Conservation (phyloP, 2,797 vertebrate genomes). For the Chloroceryle inda region DNA sequence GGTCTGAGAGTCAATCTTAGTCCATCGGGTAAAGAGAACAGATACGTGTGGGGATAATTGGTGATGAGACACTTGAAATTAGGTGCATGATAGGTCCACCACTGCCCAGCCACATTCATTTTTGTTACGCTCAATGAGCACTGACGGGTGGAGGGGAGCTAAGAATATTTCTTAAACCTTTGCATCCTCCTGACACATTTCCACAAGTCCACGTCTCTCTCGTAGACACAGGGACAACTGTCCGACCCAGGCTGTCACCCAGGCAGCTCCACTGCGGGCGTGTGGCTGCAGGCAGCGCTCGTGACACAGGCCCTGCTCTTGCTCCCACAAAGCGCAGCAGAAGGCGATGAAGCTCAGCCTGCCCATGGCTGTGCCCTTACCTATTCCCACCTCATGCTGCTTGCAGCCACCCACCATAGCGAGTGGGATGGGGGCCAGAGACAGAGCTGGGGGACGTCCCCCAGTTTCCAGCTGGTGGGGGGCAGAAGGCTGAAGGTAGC, state of each 20-base stretch:
- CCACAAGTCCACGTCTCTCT: not conserved
- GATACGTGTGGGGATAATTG: conserved; percentile 32
- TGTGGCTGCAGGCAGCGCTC: not conserved
- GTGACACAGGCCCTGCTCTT: fast-evolving
- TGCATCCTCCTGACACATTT: conserved; percentile 46
- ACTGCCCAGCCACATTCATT: conserved; percentile 14
- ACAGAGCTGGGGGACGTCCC: not conserved
- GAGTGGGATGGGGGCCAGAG: not conserved
- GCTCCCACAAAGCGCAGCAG: not conserved
- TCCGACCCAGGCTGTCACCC: conserved; percentile 11
- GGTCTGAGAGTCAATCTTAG: conserved; percentile 49
- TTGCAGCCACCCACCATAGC: not conserved
- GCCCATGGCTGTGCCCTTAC: not conserved
- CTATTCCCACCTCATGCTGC: not conserved
- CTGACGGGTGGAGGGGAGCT: not conserved
- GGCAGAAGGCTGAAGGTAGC: not conserved
- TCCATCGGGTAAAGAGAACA: conserved; percentile 54
- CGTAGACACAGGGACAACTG: not conserved
- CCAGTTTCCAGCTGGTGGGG: not conserved
- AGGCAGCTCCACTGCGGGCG: fast-evolving
- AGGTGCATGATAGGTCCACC: conserved; percentile 54
- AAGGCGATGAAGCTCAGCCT: not conserved
- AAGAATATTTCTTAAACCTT: conserved; percentile 52
- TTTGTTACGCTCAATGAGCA: conserved; percentile 15
- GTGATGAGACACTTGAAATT: conserved; percentile 72